phyloP scores from a whole-genome alignment of 2,888 invertebrate genomes.

The Muscina levida region DNA sequence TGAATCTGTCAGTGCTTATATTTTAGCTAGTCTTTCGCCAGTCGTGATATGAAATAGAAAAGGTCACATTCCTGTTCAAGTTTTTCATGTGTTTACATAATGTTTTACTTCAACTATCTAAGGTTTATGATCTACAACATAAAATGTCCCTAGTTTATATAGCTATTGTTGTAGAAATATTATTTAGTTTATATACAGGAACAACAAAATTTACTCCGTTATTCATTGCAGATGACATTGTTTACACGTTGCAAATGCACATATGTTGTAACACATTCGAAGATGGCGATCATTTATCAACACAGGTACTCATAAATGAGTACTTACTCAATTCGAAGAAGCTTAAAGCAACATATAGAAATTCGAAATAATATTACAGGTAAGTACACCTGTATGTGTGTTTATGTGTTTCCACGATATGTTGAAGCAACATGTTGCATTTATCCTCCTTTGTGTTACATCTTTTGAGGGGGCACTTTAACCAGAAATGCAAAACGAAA shows the following conservation, averaged over 20 bases:
- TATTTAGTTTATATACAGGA: no score
- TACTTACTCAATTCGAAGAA: background rate
- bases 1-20: no score
- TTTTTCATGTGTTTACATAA: no score
- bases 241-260: constrained; percentile 58
- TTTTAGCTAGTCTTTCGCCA: no score
- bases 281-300: constrained; percentile 38
- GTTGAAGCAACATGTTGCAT: constrained; percentile 66
- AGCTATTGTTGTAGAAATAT: no score
- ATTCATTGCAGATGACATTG: constrained; percentile 57
- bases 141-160: no score
- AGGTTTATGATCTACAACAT: no score
- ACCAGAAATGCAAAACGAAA: background rate
- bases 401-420: constrained; percentile 12
- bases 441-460: background rate
- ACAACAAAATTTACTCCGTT: no score
- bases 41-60: no score
- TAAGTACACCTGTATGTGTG: background rate
- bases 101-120: no score
- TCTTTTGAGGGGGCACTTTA: background rate
- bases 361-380: constrained; percentile 17
- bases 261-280: constrained; percentile 45
- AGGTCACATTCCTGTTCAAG: no score
- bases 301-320: background rate
- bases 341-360: background rate